Evolutionary conservation across 1,140 invertebrate genomes (phyloP).

Genomic region (Drosophila sp.): DNA sequence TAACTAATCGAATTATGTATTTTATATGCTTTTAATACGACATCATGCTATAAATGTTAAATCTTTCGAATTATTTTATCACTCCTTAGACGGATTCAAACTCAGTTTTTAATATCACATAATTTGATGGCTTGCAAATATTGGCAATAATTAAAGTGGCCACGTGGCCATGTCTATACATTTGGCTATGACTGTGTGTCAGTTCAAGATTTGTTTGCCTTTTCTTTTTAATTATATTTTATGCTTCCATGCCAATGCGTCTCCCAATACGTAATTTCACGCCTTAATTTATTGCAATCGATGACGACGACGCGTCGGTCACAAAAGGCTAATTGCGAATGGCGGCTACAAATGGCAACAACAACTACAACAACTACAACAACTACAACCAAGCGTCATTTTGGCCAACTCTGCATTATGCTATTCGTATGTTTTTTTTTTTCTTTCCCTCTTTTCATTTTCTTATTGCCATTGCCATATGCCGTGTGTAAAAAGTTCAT

Average conservation of each 20-base stretch:
- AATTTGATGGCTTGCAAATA: not conserved
- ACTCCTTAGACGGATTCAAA: too few relatives aligned
- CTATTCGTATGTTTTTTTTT: constrained; percentile 30
- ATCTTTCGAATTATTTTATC: not conserved
- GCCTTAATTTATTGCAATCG: constrained; percentile 71
- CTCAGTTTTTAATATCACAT: not conserved
- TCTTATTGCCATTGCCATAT: constrained; percentile 17
- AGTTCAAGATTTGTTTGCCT: too few relatives aligned
- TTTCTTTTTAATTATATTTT: constrained; percentile 3
- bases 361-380: constrained; percentile 6
- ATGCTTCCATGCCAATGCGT: constrained; percentile 31
- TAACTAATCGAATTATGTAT: too few relatives aligned
- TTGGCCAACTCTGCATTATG: constrained; percentile 71
- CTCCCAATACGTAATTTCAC: constrained; percentile 54
- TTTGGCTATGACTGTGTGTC: constrained; percentile 15
- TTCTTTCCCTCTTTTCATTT: not conserved
- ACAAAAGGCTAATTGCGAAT: constrained; percentile 70
- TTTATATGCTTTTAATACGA: too few relatives aligned
- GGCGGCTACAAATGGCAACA: constrained; percentile 23
- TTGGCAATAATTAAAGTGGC: constrained; percentile 35
- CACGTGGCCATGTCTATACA: constrained; percentile 35
- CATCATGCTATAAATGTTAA: not conserved
- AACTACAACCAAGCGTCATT: constrained; percentile 42
- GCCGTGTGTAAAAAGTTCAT: constrained; percentile 74
- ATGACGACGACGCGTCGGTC: constrained; percentile 50